phyloP scores from a whole-genome alignment of 2,113 vertebrate species.

The Toxotes chatareus region DNA sequence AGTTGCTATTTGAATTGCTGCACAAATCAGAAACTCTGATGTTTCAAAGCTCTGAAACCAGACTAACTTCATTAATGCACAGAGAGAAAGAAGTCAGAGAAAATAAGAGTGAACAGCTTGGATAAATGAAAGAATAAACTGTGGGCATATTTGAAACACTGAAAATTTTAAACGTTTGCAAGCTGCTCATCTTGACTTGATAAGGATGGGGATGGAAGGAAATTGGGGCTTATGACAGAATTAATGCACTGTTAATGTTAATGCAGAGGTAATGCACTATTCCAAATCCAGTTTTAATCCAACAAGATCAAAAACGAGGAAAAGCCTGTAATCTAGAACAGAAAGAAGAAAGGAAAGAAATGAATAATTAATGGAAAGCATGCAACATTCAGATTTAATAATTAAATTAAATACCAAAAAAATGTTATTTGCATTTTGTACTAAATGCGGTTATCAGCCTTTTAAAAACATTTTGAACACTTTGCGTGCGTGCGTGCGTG shows the following conservation, averaged over 20 bases:
- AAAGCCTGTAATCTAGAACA: background rate
- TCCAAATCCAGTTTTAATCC: background rate
- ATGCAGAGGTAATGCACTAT: background rate
- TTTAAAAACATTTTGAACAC: background rate
- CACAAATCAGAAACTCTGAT: too few relatives aligned
- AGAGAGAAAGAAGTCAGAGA: too few relatives aligned
- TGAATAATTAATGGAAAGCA: background rate
- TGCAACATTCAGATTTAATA: background rate
- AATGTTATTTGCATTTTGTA: constrained; percentile 15
- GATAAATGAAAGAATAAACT: background rate
- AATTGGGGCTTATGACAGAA: too few relatives aligned
- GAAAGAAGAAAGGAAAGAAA: background rate
- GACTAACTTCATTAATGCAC: too few relatives aligned
- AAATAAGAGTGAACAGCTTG: too few relatives aligned
- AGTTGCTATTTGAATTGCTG: background rate
- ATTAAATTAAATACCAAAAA: background rate
- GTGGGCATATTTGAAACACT: background rate
- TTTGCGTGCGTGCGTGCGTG: background rate
- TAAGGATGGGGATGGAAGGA: too few relatives aligned
- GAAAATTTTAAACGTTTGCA: background rate
- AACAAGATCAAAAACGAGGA: background rate
- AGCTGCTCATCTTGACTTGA: background rate
- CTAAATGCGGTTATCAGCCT: constrained; percentile 2
- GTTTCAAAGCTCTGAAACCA: too few relatives aligned
- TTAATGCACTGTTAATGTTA: too few relatives aligned